Base-by-base conservation (phyloP, 1,140 invertebrate genomes). In the Cydia pomonella region DNA sequence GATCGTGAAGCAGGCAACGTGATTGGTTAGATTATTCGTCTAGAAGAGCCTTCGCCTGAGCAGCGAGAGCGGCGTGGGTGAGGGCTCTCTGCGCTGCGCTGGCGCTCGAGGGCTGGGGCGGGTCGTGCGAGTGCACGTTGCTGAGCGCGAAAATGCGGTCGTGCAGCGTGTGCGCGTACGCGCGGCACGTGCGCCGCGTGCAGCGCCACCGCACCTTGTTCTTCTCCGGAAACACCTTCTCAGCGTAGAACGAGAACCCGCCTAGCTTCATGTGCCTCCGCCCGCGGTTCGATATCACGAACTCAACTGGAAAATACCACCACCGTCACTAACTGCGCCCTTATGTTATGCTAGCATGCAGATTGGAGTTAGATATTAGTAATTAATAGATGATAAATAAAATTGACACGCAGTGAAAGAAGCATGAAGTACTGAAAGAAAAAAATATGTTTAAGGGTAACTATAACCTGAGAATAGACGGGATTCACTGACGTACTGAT, bases 261-360 rank as follows among this genome's bases (percentile, higher is more conserved):
- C 88, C 86, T 53, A 93, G 88, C 73, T 90, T 88, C 90, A 93
- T 89, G 76, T 93, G 93, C 72, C 93, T 86, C 27, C 92, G 83
- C 5, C 93, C 92, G 23, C 93, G 89, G 75, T 93, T 93, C 73
- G 93, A 93, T 83, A 93, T 93, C 86, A 93, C 90, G 86, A 93
- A 93, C 82, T 93, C 90, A 72, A 93, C 93, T 93, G 92, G 23
- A 90, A 93, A 91, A 88, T 75, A 87, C 76, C 77, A 79, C 62
- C 73, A 75, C 74, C 50, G 79, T 87, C 80, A 89, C 80, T 87
- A 84, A 80, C 77, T 72, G 75, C 81, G 78, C 79, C 77, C 77
- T 66, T 73, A 41, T 73, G 16, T 76, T 50, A 27, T 13, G 66
- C 21, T 23, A 38, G 12, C 50, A 77, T 72, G 69, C 69, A 50